phyloP scores from a whole-genome alignment of 2,113 vertebrate species.

The Mesoclemmys tuberculata region DNA sequence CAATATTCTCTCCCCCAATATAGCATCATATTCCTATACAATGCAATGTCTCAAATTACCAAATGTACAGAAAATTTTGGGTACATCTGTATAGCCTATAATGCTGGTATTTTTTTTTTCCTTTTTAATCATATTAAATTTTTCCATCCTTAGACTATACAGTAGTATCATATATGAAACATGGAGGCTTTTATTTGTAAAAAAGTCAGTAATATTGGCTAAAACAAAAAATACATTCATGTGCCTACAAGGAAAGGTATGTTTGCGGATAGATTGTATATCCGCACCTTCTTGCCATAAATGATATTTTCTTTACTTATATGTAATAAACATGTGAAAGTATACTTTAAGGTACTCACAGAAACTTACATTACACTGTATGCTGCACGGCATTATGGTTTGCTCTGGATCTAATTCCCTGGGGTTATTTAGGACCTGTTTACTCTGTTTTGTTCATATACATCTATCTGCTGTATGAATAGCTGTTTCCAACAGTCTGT shows the following conservation, averaged over 20 bases:
- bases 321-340: background rate
- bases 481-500: background rate
- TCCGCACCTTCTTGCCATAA: background rate
- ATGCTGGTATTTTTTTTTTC: too few relatives aligned
- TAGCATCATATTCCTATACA: too few relatives aligned
- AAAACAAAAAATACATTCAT: background rate
- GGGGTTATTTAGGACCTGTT: background rate
- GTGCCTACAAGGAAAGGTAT: background rate
- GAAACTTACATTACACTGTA: background rate
- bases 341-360: background rate
- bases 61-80: too few relatives aligned
- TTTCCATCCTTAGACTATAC: too few relatives aligned
- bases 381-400: background rate
- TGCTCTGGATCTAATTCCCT: background rate
- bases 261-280: too few relatives aligned
- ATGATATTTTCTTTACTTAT: background rate
- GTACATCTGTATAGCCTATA: too few relatives aligned
- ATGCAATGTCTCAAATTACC: too few relatives aligned
- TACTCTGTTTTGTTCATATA: background rate
- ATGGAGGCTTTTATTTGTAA: background rate
- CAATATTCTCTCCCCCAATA: too few relatives aligned
- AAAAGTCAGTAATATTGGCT: background rate
- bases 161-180: background rate
- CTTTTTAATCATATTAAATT: background rate
- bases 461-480: background rate